Percentiles rank a stretch among this genome's conserved stretches.
Conservation (phyloP, 2,113 vertebrate genomes). For the Phocoena phocoena region DNA sequence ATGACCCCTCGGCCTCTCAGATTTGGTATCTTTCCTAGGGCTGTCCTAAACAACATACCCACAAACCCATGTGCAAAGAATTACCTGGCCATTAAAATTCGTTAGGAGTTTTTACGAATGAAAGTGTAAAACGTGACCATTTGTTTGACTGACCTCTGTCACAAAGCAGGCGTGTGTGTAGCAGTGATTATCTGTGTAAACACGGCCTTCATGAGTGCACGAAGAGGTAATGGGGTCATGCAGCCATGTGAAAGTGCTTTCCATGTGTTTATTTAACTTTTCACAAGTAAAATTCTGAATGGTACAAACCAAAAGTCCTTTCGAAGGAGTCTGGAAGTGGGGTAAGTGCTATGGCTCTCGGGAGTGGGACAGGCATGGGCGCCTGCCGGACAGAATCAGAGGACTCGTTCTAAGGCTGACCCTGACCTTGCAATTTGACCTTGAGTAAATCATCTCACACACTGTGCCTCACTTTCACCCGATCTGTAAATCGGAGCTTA, state of each 20-base stretch:
- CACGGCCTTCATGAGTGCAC: accelerated
- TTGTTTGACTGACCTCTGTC: background rate
- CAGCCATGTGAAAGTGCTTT: too few relatives aligned
- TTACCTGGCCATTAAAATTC: background rate
- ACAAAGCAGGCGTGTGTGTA: background rate
- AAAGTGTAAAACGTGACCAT: background rate
- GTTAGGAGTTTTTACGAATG: background rate
- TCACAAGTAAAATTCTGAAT: background rate
- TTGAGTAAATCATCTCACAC: background rate
- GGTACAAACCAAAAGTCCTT: background rate
- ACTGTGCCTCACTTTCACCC: background rate
- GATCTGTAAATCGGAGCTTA: background rate
- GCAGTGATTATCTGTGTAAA: background rate
- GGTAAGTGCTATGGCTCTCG: background rate
- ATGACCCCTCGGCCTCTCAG: background rate
- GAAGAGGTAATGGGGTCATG: accelerated
- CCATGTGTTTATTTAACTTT: background rate
- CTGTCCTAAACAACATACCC: background rate
- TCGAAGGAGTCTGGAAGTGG: background rate
- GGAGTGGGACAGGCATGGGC: background rate
- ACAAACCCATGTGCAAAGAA: background rate
- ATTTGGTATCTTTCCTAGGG: background rate
- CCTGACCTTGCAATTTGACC: background rate
- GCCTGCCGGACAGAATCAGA: background rate
- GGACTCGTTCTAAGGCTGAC: background rate